Percentiles rank a stretch among this genome's conserved stretches.
Evolutionary conservation across 1,140 invertebrate species (phyloP).

Genomic region (Eriocheir sinensis): DNA sequence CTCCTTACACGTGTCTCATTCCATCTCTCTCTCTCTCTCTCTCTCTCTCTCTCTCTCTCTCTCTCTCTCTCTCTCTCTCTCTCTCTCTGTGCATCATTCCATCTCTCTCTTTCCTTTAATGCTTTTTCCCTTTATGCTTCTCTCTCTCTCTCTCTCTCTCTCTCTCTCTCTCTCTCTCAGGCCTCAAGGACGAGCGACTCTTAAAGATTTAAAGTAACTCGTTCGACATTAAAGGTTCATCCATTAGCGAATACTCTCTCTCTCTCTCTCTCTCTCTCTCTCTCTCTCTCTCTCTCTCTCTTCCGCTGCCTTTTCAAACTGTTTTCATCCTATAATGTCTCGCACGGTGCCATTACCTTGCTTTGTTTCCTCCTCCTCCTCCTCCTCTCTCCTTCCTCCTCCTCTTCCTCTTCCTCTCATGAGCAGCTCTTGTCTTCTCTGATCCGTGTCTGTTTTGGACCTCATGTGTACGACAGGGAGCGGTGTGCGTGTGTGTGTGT

Average conservation of each 20-base stretch:
- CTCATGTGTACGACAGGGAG: too few species aligned
- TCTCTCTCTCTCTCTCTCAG: background rate
- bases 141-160: background rate
- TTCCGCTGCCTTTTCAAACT: background rate
- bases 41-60: background rate
- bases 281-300: conserved; percentile 22
- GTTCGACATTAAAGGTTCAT: background rate
- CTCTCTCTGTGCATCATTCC: too few species aligned
- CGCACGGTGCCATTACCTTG: background rate
- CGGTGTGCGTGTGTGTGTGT: too few species aligned
- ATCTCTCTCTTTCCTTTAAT: too few species aligned
- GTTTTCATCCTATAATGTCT: background rate
- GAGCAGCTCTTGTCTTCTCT: background rate
- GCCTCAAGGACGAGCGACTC: background rate
- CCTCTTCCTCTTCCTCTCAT: background rate
- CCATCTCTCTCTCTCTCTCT: background rate
- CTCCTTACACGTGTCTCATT: background rate
- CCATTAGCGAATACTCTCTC: background rate
- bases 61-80: too few species aligned
- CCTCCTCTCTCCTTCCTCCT: conserved; percentile 5
- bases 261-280: background rate
- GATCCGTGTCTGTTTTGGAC: background rate
- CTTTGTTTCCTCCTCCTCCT: conserved; percentile 5
- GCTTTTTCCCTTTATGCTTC: background rate
- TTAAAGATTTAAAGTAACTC: background rate